Conservation (phyloP, 2,888 invertebrate genomes). For the Caenorhabditis sp. region DNA sequence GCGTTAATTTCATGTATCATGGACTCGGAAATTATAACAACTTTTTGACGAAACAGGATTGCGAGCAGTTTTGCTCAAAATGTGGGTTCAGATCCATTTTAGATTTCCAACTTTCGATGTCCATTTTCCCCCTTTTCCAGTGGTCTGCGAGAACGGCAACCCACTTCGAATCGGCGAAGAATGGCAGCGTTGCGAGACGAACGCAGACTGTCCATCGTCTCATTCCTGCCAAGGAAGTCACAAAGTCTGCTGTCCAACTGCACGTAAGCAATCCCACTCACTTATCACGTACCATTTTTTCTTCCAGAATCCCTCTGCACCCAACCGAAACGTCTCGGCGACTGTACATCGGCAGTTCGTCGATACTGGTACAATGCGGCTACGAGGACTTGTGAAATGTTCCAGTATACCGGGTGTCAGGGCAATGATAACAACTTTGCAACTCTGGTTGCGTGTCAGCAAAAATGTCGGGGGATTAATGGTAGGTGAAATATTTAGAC, state of each 20-base stretch:
- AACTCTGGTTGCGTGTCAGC: conserved; percentile 76
- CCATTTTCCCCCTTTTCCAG: too few species aligned
- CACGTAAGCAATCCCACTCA: conserved; percentile 66
- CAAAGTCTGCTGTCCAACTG: conserved; percentile 81
- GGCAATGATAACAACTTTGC: conserved; percentile 79
- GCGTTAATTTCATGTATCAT: conserved; percentile 78
- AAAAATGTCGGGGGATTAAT: conserved; percentile 76
- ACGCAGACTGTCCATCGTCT: conserved; percentile 75
- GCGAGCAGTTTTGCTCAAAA: conserved; percentile 80
- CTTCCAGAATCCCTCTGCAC: conserved; percentile 78
- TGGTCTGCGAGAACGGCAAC: conserved; percentile 80
- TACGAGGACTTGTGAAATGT: conserved; percentile 76
- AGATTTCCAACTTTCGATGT: too few species aligned
- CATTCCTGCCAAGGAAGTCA: conserved; percentile 78
- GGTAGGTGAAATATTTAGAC: too few species aligned
- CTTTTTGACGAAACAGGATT: conserved; percentile 79
- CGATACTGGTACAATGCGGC: conserved; percentile 81
- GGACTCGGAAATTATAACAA: conserved; percentile 82
- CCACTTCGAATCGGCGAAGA: conserved; percentile 80
- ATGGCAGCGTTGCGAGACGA: conserved; percentile 79
- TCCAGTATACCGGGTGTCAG: conserved; percentile 75
- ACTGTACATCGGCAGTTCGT: conserved; percentile 77
- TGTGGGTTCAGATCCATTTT: conserved; percentile 62
- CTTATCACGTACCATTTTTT: background rate
- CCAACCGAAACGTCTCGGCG: conserved; percentile 79